Evolutionary conservation across 2,113 vertebrate genomes (phyloP).

Genomic region (Xenopus laevis): DNA sequence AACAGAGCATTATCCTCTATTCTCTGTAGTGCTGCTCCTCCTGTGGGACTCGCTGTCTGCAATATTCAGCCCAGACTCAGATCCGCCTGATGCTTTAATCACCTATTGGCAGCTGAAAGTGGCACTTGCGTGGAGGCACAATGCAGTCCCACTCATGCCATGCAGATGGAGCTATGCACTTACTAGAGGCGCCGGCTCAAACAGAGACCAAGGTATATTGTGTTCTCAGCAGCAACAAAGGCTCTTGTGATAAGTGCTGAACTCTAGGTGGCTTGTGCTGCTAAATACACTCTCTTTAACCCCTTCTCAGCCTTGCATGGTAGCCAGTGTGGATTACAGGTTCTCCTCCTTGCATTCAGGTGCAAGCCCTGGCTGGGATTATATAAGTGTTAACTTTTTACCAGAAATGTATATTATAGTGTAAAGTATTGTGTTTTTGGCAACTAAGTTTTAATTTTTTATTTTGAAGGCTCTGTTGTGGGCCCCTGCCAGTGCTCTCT

Average conservation of each 20-base stretch:
- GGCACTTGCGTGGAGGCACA: neutral
- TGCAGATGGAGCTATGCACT: slow-evolving; percentile 2
- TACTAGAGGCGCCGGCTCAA: slow-evolving; percentile 9
- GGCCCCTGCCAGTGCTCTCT: too few species aligned
- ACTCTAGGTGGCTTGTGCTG: too few species aligned
- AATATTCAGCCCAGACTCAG: neutral
- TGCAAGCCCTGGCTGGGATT: too few species aligned
- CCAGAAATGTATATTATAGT: too few species aligned
- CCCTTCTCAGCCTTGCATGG: too few species aligned
- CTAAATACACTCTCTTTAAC: too few species aligned
- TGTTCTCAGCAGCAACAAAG: slow-evolving; percentile 18
- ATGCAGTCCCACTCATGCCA: neutral
- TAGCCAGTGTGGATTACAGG: too few species aligned
- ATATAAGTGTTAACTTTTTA: too few species aligned
- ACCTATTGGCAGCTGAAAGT: neutral
- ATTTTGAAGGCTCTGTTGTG: too few species aligned
- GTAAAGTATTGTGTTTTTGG: too few species aligned
- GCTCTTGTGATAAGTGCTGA: neutral
- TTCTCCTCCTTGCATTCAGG: too few species aligned
- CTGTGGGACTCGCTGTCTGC: slow-evolving; percentile 15
- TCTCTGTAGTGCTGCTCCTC: slow-evolving; percentile 1
- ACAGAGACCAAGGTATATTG: neutral
- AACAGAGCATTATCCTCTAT: neutral
- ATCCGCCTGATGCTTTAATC: slow-evolving; percentile 19
- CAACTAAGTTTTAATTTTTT: too few species aligned